Evolutionary conservation across 2,113 vertebrate species (phyloP).

Genomic region (Trogon surrucura): DNA sequence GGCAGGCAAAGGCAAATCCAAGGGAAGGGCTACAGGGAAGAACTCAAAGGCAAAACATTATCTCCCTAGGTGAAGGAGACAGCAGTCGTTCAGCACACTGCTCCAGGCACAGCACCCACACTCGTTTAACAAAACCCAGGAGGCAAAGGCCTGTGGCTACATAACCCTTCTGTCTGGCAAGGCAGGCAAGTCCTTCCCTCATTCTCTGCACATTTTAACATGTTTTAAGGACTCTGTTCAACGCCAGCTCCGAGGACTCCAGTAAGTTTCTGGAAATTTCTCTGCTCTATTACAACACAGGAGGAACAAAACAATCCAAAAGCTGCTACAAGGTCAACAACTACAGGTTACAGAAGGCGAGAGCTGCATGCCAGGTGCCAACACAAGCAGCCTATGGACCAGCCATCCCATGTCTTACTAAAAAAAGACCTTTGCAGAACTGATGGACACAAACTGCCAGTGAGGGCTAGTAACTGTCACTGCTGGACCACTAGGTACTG

Average conservation of each 20-base stretch:
- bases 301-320: not conserved
- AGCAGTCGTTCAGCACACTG: not conserved
- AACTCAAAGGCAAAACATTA: not conserved
- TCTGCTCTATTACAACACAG: not conserved
- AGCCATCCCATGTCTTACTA: not conserved
- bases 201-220: not conserved
- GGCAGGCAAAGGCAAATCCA: conserved; percentile 8
- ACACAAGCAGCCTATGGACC: not conserved
- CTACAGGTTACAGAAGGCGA: rapidly evolving
- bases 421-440: not conserved
- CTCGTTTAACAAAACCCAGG: not conserved
- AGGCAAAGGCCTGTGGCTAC: not conserved
- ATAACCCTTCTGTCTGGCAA: not conserved
- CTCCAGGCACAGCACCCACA: not conserved
- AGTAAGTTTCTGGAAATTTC: not conserved
- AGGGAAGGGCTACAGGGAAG: not conserved
- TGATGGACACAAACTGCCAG: not conserved
- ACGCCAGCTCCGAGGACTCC: not conserved
- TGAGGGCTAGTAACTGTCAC: not conserved
- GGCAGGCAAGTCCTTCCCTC: not conserved
- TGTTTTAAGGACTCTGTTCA: not conserved
- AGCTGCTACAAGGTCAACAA: not conserved
- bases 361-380: not conserved
- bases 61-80: not conserved
- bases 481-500: not conserved